Base-by-base conservation (phyloP, 1,140 invertebrate genomes). In the Aphis gossypii region DNA sequence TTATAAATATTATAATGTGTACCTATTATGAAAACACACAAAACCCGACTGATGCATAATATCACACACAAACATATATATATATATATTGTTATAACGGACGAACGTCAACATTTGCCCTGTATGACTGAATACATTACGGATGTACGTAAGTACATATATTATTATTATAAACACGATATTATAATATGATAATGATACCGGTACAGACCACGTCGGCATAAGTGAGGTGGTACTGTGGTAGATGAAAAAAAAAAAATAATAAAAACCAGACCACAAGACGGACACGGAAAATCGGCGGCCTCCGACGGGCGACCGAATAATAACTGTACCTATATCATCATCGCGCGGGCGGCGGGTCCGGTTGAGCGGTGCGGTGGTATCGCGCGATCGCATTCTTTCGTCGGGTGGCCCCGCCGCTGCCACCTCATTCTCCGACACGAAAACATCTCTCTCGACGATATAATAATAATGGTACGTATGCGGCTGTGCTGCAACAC, bases 341-440 rank as follows among this genome's bases (percentile, higher is more conserved):
- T 86, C 60, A 76, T n/a, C n/a, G 83, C 83, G 83, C 38, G 38
- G 84, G 83, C 84, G 84, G 84, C 41, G 83, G 83, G 90, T 93
- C 93, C 93, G 87, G 84, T 88, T 60, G 83, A 48, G 30, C 60
- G 30, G 60, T 68, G n/a, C 60, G 30, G 60, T 76, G 60, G n/a
- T 14, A 76, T 76, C 46, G 38, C 44, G 83, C 54, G 93, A 93
- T 93, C 93, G 60, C 93, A 93, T 93, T 93, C 93, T 93, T 90
- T 93, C 83, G 93, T 93, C 30, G n/a, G 84, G 30, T 30, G 56
- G 84, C 60, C n/a, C 41, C 23, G 54, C n/a, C 23, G 6, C 25
- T 51, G 46, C 41, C 46, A 25, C 68, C 56, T 18, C 60, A 54
- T 48, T n/a, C 44, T 87, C 46, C 1, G n/a, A 46, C 84, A 87